Conservation (phyloP, 2,888 invertebrate species). For the Chouioia cunea region DNA sequence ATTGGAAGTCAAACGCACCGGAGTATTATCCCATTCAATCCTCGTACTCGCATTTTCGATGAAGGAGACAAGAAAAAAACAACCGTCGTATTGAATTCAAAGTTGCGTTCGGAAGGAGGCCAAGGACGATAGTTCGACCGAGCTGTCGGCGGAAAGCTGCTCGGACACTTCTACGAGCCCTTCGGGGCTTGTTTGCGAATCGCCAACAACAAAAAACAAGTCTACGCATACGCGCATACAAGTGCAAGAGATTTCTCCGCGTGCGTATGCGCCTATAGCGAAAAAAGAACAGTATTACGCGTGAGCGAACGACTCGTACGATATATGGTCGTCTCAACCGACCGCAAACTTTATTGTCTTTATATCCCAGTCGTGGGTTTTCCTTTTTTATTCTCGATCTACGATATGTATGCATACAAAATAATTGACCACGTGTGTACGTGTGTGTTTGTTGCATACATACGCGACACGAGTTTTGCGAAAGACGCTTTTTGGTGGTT, state of each 20-base stretch:
- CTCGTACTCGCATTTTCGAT: slow-evolving; percentile 2
- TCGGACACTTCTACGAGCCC: slow-evolving; percentile 23
- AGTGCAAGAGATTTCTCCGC: too few species aligned
- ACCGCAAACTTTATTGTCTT: too few species aligned
- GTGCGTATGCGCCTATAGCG: too few species aligned
- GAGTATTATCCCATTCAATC: neutral
- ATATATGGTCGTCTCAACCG: too few species aligned
- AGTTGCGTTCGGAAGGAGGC: slow-evolving; percentile 22
- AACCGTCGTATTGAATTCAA: slow-evolving; percentile 14
- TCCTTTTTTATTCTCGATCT: neutral
- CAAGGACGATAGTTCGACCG: slow-evolving; percentile 28
- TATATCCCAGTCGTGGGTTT: too few species aligned
- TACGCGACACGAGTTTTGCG: too few species aligned
- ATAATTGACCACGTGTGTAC: too few species aligned
- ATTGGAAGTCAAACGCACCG: too few species aligned
- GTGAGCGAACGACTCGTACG: too few species aligned
- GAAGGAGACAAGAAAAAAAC: slow-evolving; percentile 9
- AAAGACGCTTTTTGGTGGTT: too few species aligned
- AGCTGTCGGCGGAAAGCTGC: slow-evolving; percentile 1
- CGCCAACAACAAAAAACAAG: neutral
- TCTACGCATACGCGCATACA: neutral
- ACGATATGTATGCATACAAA: neutral
- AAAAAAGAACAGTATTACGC: too few species aligned
- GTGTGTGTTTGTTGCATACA: too few species aligned
- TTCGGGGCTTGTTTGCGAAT: slow-evolving; percentile 16